Evolutionary conservation across 2,888 invertebrate genomes (phyloP), one percentile per base, ranked within the genome.

Genomic region (Penaeus monodon): DNA sequence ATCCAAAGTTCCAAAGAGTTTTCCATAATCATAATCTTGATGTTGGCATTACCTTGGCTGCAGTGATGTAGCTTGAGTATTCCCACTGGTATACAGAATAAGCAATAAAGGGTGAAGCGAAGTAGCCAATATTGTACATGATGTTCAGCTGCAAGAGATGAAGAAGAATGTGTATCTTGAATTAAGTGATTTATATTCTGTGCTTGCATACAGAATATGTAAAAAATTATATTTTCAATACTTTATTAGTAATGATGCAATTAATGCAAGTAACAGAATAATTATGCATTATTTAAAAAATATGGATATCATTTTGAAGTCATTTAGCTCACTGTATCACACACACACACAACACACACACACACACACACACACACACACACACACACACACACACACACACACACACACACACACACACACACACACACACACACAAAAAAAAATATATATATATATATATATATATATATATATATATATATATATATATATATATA

Each of bases 101-200:
- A 3, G 81, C 78, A 65, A 90, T 84, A 63, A 90, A 74, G 0
- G 89, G 89, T 6, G 89, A 88, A 12, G 88, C 80, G 65, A 85
- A 90, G 57, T 86, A 63, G 10, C 89, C 86, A n/a, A 90, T 84
- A 65, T 88, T 88, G 68, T 85, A 84, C 82, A 90, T 74, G 64
- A 90, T 65, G 33, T 79, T 85, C 7, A 88, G 66, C 88, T 88
- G 74, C 12, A 87, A 73, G 7, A 20, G 24, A 7, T 17, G 22
- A 73, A n/a, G 22, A 73, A n/a, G 27, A 29, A 68, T 22, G 6
- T n/a, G 1, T 10, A 49, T 12, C 57, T 12, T 57, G 17, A 76
- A 57, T 82, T 14, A 49, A 70, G 29, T 4, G 8, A 20, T 27
- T 10, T 12, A 49, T 57, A 57, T n/a, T 79, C 22, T n/a, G 24